phyloP scores from a whole-genome alignment of 2,797 vertebrate genomes.

The Acanthurus leucopareius region DNA sequence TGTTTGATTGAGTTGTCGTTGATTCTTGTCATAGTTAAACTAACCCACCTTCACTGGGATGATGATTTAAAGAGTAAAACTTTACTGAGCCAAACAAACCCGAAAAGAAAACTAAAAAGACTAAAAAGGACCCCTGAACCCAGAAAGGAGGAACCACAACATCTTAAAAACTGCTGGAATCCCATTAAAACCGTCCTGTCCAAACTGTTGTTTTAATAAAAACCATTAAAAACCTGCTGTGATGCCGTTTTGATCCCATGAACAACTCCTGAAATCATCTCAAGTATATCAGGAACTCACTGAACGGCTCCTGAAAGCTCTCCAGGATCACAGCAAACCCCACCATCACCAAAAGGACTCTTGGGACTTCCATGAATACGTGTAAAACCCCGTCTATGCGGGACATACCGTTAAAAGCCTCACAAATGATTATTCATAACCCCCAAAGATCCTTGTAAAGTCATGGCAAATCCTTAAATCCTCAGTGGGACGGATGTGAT shows the following conservation, averaged over 20 bases:
- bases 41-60: neutral
- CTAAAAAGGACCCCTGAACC: neutral
- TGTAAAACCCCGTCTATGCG: neutral
- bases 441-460: neutral
- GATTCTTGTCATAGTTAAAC: neutral
- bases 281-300: neutral
- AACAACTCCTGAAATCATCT: neutral
- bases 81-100: neutral
- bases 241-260: neutral
- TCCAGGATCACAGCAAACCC: neutral
- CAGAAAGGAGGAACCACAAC: no score
- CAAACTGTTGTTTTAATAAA: neutral
- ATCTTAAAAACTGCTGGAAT: neutral
- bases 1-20: conserved; percentile 5
- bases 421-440: neutral
- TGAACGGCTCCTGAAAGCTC: neutral
- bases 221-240: neutral
- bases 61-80: no score
- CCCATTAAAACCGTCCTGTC: neutral
- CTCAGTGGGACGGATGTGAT: neutral
- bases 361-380: neutral
- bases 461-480: neutral
- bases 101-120: neutral
- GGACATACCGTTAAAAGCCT: no score
- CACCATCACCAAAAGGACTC: neutral